phyloP scores from a whole-genome alignment of 2,888 invertebrate species.

The Drosophila fulvimacula region DNA sequence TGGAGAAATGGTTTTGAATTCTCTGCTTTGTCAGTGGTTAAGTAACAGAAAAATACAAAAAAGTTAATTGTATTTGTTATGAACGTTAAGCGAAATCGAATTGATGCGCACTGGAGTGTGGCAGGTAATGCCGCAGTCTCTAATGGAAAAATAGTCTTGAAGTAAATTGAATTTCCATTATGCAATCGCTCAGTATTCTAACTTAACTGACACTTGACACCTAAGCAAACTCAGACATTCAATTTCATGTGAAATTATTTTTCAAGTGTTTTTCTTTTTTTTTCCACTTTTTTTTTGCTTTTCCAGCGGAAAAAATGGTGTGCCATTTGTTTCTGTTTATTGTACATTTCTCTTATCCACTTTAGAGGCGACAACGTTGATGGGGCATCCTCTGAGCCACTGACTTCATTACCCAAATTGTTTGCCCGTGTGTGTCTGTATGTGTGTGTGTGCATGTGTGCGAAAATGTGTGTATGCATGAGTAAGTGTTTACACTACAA shows the following conservation, averaged over 20 bases:
- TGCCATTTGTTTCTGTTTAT: slow-evolving; percentile 68
- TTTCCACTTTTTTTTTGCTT: slow-evolving; percentile 17
- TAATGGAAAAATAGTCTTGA: slow-evolving; percentile 27
- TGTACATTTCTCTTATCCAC: slow-evolving; percentile 67
- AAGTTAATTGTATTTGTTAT: slow-evolving; percentile 39
- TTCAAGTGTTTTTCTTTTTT: slow-evolving; percentile 41
- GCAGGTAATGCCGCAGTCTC: slow-evolving; percentile 25
- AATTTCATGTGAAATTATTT: slow-evolving; percentile 74
- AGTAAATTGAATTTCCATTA: slow-evolving; percentile 70
- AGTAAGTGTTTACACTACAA: slow-evolving; percentile 60
- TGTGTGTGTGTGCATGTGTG: slow-evolving; percentile 38
- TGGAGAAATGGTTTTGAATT: slow-evolving; percentile 1
- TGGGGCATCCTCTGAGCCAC: slow-evolving; percentile 53
- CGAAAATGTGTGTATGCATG: slow-evolving; percentile 41
- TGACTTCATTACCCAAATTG: slow-evolving; percentile 70
- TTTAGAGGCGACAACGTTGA: slow-evolving; percentile 53
- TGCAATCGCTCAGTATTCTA: slow-evolving; percentile 68
- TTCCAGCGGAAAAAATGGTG: slow-evolving; percentile 50
- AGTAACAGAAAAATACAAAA: slow-evolving; percentile 12
- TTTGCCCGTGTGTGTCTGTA: slow-evolving; percentile 46
- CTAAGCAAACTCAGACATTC: slow-evolving; percentile 71
- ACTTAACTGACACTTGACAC: slow-evolving; percentile 72
- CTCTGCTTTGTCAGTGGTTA: slow-evolving; percentile 19
- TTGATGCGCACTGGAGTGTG: slow-evolving; percentile 21
- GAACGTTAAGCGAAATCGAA: slow-evolving; percentile 26